Evolutionary conservation across 2,888 invertebrate genomes (phyloP), one percentile per base, ranked within the genome.

Genomic region (Heliothis peltigera): DNA sequence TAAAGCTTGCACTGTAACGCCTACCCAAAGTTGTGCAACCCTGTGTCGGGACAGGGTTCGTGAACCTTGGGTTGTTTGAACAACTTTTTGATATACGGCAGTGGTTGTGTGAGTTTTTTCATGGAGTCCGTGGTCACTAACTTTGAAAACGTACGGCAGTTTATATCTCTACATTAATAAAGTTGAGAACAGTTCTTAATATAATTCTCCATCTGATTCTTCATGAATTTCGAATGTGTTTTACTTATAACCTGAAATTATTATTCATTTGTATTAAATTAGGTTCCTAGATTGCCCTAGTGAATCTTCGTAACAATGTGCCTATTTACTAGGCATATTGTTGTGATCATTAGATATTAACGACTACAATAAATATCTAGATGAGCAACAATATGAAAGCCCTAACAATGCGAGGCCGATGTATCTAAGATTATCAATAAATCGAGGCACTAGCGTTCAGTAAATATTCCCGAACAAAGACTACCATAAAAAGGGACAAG

Each of bases 401-500:
- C 64, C 57, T 59, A 62, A 68, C 66, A 75, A 82, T 67, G 58
- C 46, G 32, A 54, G 42, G 28, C 64, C 68, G 54, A 86, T 89
- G 64, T 76, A 75, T 83, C 67, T 73, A 74, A 73, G 75, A 84
- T 82, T 82, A 74, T 74, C 63, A 82, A 84, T 84, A 85, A 87
- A 88, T 87, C 77, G 76, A 76, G 75, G 62, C 66, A 70, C 77
- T 71, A 84, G 78, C 75, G 67, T 77, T 82, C 64, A 73, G 79
- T 84, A 84, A 86, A 87, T 86, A 88, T 86, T 86, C 74, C 72
- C 77, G 72, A 80, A 86, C 85, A 87, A 84, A 87, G 83, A 80
- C 79, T 79, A 80, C 80, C 80, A 85, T 85, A 82, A 87, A 89
- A 88, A 84, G 85, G 85, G 86, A 85, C 86, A 86, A 79, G 87